phyloP scores from a whole-genome alignment of 2,888 invertebrate genomes.

The Phyllotreta striolata region DNA sequence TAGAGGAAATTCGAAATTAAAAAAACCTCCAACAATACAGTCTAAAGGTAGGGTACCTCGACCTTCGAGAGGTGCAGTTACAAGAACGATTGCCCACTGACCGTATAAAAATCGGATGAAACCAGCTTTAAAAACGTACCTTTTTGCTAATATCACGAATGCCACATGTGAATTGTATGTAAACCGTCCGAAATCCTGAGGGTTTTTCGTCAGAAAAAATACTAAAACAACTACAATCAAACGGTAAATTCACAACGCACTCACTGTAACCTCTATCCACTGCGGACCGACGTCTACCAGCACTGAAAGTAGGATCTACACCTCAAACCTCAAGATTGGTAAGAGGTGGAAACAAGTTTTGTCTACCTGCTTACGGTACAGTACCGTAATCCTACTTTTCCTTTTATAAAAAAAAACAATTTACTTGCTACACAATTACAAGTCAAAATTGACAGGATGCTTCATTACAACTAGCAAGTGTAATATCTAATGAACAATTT shows the following conservation, averaged over 20 bases:
- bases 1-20: neutral
- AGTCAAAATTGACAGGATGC: too few species aligned
- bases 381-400: slow-evolving; percentile 9
- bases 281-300: slow-evolving; percentile 36
- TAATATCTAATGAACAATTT: too few species aligned
- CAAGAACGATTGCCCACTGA: slow-evolving; percentile 7
- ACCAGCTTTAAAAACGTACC: slow-evolving; percentile 21
- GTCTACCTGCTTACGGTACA: slow-evolving; percentile 46
- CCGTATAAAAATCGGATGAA: neutral
- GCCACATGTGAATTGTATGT: slow-evolving; percentile 18
- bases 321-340: slow-evolving; percentile 48
- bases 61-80: slow-evolving; percentile 24
- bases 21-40: neutral
- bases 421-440: too few species aligned
- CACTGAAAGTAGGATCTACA: slow-evolving; percentile 50
- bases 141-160: slow-evolving; percentile 17
- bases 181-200: slow-evolving; percentile 17
- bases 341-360: slow-evolving; percentile 59
- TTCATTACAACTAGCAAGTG: too few species aligned
- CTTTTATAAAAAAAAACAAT: too few species aligned
- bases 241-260: slow-evolving; percentile 41
- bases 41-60: slow-evolving; percentile 1
- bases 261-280: slow-evolving; percentile 38
- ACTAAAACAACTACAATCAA: slow-evolving; percentile 23
- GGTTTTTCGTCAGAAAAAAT: slow-evolving; percentile 5